These are phyloP conservation scores for Astyanax mexicanus DNA, from an alignment of 2,797 vertebrate species.

Conservation along the genomic window DNA sequence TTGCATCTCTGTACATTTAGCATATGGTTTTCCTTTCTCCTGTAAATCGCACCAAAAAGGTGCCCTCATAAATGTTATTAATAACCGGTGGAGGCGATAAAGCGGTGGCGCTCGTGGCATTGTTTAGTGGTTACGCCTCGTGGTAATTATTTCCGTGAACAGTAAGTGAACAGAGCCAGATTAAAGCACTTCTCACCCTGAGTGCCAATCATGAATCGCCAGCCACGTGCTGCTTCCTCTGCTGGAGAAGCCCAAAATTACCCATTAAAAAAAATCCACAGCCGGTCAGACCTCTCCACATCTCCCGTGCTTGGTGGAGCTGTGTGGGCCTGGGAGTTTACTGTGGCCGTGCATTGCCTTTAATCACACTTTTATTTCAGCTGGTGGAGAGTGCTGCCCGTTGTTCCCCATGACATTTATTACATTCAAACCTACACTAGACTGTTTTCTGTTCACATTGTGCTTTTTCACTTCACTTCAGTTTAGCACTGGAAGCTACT, in stretches of 20 bases:
- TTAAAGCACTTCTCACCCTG: conserved; percentile 70
- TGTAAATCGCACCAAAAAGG: conserved; percentile 32
- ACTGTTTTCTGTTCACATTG: too few relatives aligned
- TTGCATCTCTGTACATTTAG: background rate
- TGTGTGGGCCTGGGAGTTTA: conserved; percentile 8
- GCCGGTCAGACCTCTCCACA: conserved; percentile 41
- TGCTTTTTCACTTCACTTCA: too few relatives aligned
- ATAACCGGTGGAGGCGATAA: conserved; percentile 53
- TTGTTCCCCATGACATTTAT: conserved; percentile 1
- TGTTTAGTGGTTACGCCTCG: conserved; percentile 55
- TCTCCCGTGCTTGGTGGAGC: conserved; percentile 11
- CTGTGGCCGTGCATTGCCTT: background rate
- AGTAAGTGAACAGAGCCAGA: conserved; percentile 60
- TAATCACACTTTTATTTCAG: conserved; percentile 38
- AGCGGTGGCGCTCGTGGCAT: conserved; percentile 59
- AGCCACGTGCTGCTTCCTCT: conserved; percentile 62
- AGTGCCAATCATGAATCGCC: conserved; percentile 69
- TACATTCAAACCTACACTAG: too few relatives aligned
- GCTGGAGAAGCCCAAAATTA: conserved; percentile 68
- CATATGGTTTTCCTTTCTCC: background rate
- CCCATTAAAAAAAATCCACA: conserved; percentile 66
- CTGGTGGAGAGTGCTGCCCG: conserved; percentile 6
- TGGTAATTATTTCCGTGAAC: conserved; percentile 69
- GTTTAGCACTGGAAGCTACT: background rate
- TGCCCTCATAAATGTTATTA: conserved; percentile 50